Evolutionary conservation across 2,113 vertebrate species (phyloP).

Genomic region (Aramus guarauna): DNA sequence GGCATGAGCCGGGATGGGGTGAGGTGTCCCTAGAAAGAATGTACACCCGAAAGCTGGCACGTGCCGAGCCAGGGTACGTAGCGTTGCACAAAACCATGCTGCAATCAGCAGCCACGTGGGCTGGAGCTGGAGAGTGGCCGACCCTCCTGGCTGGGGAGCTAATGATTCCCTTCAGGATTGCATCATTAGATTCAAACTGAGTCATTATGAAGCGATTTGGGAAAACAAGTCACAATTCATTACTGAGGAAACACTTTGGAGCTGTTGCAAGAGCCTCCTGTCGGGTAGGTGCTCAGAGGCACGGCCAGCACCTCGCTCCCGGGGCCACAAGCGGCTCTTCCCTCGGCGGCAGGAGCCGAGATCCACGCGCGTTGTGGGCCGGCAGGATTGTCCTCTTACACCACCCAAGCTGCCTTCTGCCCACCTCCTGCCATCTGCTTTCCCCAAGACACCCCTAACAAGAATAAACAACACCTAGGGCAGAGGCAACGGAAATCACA

Average conservation of each 20-base stretch:
- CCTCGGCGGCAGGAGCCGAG: neutral
- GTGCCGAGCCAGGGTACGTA: fast-evolving
- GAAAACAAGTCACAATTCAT: constrained; percentile 63
- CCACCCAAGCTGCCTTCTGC: neutral
- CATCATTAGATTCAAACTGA: constrained; percentile 63
- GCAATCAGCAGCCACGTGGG: constrained; percentile 12
- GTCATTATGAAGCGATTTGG: constrained; percentile 57
- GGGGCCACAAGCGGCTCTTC: fast-evolving
- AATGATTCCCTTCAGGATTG: constrained; percentile 63
- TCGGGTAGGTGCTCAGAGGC: neutral
- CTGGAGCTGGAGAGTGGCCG: constrained; percentile 25
- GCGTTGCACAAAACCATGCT: neutral
- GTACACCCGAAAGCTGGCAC: constrained; percentile 21
- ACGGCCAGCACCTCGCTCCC: fast-evolving
- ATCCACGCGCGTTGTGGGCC: fast-evolving
- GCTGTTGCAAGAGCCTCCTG: neutral
- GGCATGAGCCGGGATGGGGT: neutral
- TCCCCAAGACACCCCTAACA: neutral
- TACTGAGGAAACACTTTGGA: neutral
- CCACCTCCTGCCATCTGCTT: neutral
- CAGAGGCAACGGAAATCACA: neutral
- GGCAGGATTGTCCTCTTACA: neutral
- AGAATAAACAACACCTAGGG: neutral
- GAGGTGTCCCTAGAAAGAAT: constrained; percentile 46
- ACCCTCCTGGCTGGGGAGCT: constrained; percentile 27